Percentiles rank a stretch among this genome's conserved stretches.
phyloP scores from a whole-genome alignment of 53 echinoderm and acorn worm genomes.

The Holothuria leucospilota region DNA sequence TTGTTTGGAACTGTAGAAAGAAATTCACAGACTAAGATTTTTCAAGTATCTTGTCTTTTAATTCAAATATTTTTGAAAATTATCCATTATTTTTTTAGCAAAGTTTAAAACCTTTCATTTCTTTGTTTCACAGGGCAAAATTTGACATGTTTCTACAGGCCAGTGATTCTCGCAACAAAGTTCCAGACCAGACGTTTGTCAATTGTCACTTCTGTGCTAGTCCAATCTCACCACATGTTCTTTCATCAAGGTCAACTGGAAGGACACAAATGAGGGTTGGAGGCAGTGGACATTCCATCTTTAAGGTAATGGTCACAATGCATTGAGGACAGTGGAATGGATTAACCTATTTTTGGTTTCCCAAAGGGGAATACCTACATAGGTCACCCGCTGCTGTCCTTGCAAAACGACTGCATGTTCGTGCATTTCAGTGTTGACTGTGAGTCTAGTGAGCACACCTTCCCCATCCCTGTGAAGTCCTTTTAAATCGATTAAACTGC shows the following conservation, averaged over 20 bases:
- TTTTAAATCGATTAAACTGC: too few species aligned
- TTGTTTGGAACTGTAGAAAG: too few species aligned
- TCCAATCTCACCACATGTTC: conserved; percentile 84
- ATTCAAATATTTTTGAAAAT: too few species aligned
- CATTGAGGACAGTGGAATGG: not conserved
- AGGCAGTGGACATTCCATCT: conserved; percentile 56
- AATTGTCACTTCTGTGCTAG: conserved; percentile 92
- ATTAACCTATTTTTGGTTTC: too few species aligned
- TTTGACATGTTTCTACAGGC: conserved; percentile 87
- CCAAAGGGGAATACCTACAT: too few species aligned
- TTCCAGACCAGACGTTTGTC: conserved; percentile 85
- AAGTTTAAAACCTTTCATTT: not conserved
- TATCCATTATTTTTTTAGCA: not conserved
- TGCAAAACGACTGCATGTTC: too few species aligned
- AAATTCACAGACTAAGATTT: too few species aligned
- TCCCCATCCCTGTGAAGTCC: too few species aligned
- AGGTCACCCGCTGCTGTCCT: too few species aligned
- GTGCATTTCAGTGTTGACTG: too few species aligned
- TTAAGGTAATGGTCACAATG: conserved; percentile 57
- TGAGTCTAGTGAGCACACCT: too few species aligned
- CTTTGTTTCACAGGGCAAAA: conserved; percentile 66
- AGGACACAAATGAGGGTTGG: conserved; percentile 36
- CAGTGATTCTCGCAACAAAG: conserved; percentile 57
- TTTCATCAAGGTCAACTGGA: conserved; percentile 58
- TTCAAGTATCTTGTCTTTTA: too few species aligned